Conservation (phyloP, 1,140 invertebrate genomes). For the Hormaphis cornu region DNA sequence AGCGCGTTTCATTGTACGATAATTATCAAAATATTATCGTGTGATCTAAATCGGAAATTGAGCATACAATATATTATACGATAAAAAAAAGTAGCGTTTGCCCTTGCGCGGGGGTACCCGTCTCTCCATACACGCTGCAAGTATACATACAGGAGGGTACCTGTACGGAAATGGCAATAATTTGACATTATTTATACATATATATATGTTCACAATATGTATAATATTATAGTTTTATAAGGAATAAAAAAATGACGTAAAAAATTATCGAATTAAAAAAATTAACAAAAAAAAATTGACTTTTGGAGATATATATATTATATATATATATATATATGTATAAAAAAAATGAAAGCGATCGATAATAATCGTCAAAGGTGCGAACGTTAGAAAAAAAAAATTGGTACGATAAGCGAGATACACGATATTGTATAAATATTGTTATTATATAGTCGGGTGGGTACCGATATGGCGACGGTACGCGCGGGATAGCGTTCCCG, state of each 20-base stretch:
- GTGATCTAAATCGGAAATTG: constrained; percentile 26
- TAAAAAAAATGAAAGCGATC: background rate
- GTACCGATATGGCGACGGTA: background rate
- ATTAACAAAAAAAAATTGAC: background rate
- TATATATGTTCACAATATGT: background rate
- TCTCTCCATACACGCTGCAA: no score
- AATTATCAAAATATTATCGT: background rate
- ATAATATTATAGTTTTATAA: background rate
- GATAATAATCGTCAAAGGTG: background rate
- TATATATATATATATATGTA: background rate
- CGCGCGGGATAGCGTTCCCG: no score
- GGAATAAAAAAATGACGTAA: background rate
- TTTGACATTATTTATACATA: background rate
- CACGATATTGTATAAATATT: no score
- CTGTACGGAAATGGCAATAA: background rate
- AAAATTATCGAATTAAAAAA: background rate
- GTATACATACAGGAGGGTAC: background rate
- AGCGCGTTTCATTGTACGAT: no score
- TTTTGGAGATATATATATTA: background rate
- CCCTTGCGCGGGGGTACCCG: no score
- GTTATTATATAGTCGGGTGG: no score
- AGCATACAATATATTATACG: constrained; percentile 28
- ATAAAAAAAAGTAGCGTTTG: constrained; percentile 24
- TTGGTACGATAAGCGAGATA: background rate
- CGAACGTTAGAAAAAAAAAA: background rate